Conservation (phyloP, 2,888 invertebrate genomes). For the Noctua janthina region DNA sequence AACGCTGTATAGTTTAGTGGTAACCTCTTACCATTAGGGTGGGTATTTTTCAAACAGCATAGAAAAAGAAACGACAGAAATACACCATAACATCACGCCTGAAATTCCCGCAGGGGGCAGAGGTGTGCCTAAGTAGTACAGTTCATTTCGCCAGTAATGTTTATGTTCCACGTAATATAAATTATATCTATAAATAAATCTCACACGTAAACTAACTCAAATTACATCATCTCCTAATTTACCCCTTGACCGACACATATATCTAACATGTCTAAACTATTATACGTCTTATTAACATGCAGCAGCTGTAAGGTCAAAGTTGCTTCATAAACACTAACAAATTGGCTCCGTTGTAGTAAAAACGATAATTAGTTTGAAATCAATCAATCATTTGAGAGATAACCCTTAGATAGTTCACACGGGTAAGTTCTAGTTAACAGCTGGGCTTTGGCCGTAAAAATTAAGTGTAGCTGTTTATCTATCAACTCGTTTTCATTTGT, state of each 20-base stretch:
- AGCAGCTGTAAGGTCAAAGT: conserved; percentile 68
- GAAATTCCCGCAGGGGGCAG: background rate
- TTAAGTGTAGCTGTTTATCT: conserved; percentile 22
- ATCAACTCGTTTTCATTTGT: conserved; percentile 26
- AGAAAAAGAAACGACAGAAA: background rate
- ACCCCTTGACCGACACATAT: conserved; percentile 30
- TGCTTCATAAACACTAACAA: conserved; percentile 63
- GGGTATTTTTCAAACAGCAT: background rate
- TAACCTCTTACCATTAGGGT: background rate
- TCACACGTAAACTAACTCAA: conserved; percentile 6
- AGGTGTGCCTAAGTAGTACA: background rate
- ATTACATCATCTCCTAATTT: conserved; percentile 40
- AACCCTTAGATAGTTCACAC: conserved; percentile 76
- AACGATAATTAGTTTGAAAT: conserved; percentile 69
- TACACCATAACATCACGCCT: background rate
- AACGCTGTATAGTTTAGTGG: background rate
- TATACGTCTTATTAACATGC: conserved; percentile 51
- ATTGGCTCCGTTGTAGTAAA: conserved; percentile 55
- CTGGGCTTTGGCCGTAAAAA: conserved; percentile 51
- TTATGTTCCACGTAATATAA: background rate
- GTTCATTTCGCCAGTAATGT: background rate
- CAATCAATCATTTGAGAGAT: conserved; percentile 80
- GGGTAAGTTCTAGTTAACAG: conserved; percentile 60
- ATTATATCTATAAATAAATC: background rate
- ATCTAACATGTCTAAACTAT: conserved; percentile 47